These are phyloP conservation scores for Bhutanitis thaidina DNA, from an alignment of 2,888 invertebrate genomes.

Conservation along the genomic window DNA sequence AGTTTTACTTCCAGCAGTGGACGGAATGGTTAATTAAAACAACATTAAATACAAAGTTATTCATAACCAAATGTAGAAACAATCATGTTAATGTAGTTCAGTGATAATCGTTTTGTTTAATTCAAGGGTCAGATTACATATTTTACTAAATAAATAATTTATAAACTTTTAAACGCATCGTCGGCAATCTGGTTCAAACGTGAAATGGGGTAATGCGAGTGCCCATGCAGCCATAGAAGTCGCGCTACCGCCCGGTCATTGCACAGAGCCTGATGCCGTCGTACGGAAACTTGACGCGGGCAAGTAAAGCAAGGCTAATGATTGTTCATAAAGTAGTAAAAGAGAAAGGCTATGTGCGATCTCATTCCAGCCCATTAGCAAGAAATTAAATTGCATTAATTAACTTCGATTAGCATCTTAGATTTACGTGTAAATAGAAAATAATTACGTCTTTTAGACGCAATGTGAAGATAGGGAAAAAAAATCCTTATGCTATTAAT, in stretches of 20 bases:
- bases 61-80: no score
- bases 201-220: slow-evolving; percentile 29
- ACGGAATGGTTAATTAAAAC: no score
- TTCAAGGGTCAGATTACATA: no score
- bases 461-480: no score
- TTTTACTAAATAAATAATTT: not conserved
- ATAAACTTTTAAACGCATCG: slow-evolving; percentile 3
- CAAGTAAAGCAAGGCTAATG: slow-evolving; percentile 6
- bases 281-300: slow-evolving; percentile 2
- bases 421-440: no score
- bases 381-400: slow-evolving; percentile 5
- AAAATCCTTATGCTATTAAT: no score
- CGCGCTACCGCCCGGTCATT: slow-evolving; percentile 9
- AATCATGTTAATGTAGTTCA: no score
- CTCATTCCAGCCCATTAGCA: slow-evolving; percentile 4
- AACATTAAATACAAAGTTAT: no score
- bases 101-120: no score
- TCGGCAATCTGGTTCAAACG: slow-evolving; percentile 8
- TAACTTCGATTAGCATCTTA: not conserved
- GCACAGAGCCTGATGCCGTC: not conserved
- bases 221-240: slow-evolving; percentile 49
- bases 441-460: no score
- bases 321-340: slow-evolving; percentile 8
- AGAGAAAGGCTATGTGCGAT: slow-evolving; percentile 14
- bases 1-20: no score